Percentiles rank a stretch among this genome's conserved stretches.
These are phyloP conservation scores for Corythornis vintsioides DNA, from an alignment of 2,113 vertebrate species.

Conservation along the genomic window DNA sequence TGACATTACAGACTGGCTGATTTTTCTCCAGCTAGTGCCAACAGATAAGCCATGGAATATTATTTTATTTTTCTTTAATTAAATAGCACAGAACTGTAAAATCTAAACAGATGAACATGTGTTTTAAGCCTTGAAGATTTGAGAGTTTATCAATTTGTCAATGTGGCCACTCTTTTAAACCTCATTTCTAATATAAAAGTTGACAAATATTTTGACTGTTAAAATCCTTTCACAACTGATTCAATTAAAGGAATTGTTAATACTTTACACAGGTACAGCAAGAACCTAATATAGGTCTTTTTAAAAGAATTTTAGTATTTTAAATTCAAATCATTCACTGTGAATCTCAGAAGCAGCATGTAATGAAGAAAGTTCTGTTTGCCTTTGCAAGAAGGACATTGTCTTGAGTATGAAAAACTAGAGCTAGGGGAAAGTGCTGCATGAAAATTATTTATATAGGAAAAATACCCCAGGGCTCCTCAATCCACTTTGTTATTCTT, in stretches of 20 bases:
- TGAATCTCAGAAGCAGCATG: not conserved
- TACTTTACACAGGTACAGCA: not conserved
- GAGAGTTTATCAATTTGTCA: not conserved
- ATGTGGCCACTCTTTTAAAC: not conserved
- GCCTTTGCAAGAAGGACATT: not conserved
- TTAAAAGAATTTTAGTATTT: not conserved
- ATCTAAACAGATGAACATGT: not conserved
- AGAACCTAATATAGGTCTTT: not conserved
- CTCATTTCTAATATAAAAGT: not conserved
- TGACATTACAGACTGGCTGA: not conserved
- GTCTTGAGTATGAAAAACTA: not conserved
- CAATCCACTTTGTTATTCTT: not conserved
- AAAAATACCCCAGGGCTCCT: not conserved
- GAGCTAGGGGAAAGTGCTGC: not conserved
- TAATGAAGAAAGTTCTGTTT: not conserved
- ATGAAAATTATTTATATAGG: not conserved
- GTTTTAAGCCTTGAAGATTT: not conserved
- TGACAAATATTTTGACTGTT: constrained; percentile 26
- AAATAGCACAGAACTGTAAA: not conserved
- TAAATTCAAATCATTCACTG: not conserved
- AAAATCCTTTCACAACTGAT: not conserved
- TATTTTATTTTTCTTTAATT: not conserved
- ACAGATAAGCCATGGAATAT: not conserved
- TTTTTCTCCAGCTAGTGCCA: not conserved
- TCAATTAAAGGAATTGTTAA: constrained; percentile 12